Evolutionary conservation across 2,888 invertebrate genomes (phyloP).

Genomic region (Diogma glabrata): DNA sequence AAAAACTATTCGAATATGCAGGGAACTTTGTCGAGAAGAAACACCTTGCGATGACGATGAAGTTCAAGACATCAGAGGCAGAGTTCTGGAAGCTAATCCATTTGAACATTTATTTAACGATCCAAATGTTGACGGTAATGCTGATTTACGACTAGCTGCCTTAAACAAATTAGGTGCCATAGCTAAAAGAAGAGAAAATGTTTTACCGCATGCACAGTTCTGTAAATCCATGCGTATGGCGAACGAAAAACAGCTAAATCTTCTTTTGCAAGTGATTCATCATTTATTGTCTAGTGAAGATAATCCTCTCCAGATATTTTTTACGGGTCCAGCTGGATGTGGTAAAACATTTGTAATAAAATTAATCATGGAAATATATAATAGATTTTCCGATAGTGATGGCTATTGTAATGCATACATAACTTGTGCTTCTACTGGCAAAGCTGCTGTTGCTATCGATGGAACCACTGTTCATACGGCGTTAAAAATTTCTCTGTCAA

Average conservation of each 20-base stretch:
- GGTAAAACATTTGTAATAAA: too few relatives aligned
- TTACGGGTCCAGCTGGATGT: too few relatives aligned
- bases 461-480: conserved; percentile 24
- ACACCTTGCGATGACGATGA: not conserved
- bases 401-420: too few relatives aligned
- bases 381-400: conserved; percentile 28
- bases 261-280: conserved; percentile 20
- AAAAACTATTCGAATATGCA: not conserved
- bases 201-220: not conserved
- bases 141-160: conserved; percentile 20
- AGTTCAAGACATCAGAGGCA: not conserved
- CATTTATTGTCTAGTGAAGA: not conserved
- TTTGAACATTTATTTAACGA: conserved; percentile 19
- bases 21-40: too few relatives aligned
- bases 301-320: too few relatives aligned
- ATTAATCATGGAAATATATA: conserved; percentile 36
- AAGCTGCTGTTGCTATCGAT: conserved; percentile 22
- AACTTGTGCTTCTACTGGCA: conserved; percentile 5
- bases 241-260: not conserved
- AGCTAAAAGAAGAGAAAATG: conserved; percentile 4
- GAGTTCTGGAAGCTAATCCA: conserved; percentile 17
- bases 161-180: conserved; percentile 20
- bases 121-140: conserved; percentile 19
- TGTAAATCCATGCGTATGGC: conserved; percentile 1
- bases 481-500: conserved; percentile 21